Base-by-base conservation (phyloP, 2,888 invertebrate species). In the Salpingus planirostris region DNA sequence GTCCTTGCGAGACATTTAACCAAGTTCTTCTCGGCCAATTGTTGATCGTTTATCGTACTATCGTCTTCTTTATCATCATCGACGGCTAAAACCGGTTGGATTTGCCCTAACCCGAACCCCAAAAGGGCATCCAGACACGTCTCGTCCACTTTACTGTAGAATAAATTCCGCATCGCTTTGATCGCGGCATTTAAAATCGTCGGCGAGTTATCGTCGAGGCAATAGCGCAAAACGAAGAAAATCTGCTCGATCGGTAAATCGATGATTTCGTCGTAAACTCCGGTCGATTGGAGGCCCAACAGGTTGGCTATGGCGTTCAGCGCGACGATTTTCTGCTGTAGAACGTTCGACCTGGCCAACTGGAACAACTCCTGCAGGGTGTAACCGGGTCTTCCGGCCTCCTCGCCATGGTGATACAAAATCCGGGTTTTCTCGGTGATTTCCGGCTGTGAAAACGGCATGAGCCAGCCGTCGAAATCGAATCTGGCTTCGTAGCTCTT, bases 371-470 rank as follows among this genome's bases (percentile, higher is more conserved):
- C 96, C 45, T 85, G 84, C 7, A 96, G 60, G 0, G 90, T 80
- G 61, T 95, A 96, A 1, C 95, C 95, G 2, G 95, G 87, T 38
- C 90, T 71, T 39, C 81, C 83, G 4, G 91, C 84, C 60, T 96
- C 95, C 44, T 89, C 85, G 0, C 93, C 93, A 63, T 96, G 96
- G 61, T 95, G 87, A 62, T 90, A 91, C 10, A 96, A 69, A 22
- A 78, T 80, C 13, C 74, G 59, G 40, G 74, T 73, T 27, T 69
- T 69, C 34, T 73, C 70, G 13, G 73, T 65, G 49, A 78, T 74
- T 69, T 74, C 41, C 65, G 66, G 40, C 64, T 78, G 76, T 24
- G 75, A 69, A 47, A 78, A 88, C 0, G 88, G 85, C 30, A 88
- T 57, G 1, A 90, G 64, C 47, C 80, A 74, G 2, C 88, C 89